A percentile compares a stretch with the other conserved stretches of the same genome.
Conservation (phyloP, 2,797 vertebrate genomes). For the Notolabrus celidotus region DNA sequence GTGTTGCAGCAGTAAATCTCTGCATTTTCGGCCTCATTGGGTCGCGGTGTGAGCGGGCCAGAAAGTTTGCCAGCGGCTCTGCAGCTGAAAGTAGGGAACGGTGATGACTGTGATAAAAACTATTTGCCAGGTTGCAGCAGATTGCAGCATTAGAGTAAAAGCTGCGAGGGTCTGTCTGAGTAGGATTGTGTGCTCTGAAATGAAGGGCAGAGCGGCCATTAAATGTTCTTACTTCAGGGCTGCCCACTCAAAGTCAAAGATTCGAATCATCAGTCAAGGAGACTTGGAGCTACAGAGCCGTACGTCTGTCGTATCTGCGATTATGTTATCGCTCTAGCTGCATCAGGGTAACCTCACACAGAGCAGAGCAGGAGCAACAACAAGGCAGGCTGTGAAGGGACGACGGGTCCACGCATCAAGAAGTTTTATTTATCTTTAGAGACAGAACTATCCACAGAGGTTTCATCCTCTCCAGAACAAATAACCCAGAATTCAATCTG, state of each 20-base stretch:
- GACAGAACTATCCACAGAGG: too few species aligned
- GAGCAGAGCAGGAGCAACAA: background rate
- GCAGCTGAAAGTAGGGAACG: conserved; percentile 26
- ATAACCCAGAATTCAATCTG: too few species aligned
- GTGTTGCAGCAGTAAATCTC: conserved; percentile 67
- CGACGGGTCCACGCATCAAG: too few species aligned
- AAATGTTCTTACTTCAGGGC: background rate
- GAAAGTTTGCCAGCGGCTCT: conserved; percentile 20
- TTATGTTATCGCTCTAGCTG: background rate
- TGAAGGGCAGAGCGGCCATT: background rate
- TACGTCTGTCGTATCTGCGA: background rate
- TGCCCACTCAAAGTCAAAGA: background rate
- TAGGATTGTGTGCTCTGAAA: conserved; percentile 17
- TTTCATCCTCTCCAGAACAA: too few species aligned
- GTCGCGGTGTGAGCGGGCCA: background rate
- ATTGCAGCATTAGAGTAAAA: conserved; percentile 12
- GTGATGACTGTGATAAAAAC: conserved; percentile 24
- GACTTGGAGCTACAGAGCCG: background rate
- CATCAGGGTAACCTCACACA: background rate
- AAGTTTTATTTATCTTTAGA: too few species aligned
- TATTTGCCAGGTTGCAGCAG: conserved; percentile 44
- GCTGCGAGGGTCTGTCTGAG: background rate
- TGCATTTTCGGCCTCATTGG: conserved; percentile 65
- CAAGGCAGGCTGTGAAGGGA: background rate
- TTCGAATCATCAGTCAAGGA: background rate